Evolutionary conservation across 2,888 invertebrate species (phyloP), one percentile per base, ranked within the genome.

Genomic region (Leucoma salicis): DNA sequence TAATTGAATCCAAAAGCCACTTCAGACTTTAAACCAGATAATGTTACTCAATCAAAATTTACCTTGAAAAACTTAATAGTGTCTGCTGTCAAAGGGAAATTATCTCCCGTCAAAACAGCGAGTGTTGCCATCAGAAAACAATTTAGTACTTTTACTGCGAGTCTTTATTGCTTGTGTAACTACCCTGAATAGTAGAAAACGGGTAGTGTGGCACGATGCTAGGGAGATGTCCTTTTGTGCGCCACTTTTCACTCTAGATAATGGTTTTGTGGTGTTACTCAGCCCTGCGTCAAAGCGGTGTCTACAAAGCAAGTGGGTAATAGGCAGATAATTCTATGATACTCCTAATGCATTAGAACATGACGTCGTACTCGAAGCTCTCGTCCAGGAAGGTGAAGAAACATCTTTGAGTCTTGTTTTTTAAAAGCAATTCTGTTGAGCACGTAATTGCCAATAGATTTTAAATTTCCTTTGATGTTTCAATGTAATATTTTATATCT

Each of bases 231-330:
- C 45, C 47, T 56, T 49, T 57, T 41, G 44, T 42, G 41, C 55
- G 62, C 55, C 56, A 72, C 66, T 70, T 66, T 68, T 71, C 70
- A 66, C 69, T 77, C 62, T 65, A 68, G 70, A 66, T 72, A 75
- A 78, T 82, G 80, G 68, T 47, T 50, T 48, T 29, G 39, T 45
- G 53, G 62, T 56, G 57, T 50, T 47, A 63, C 58, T 56, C 66
- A 62, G 16, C 14, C 34, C 58, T 63, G 57, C 57, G 67, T 81
- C 77, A 80, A 81, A 78, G 78, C 63, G 56, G 58, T 50, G 63
- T 55, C 63, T 63, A 78, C 88, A 88, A 88, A 88, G 88, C 82
- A 66, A 89, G 88, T 81, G 84, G 70, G 59, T 87, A 89, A 89
- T 89, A 84, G 83, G 77, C 74, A 79, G 82, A 85, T 81, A 77